Base-by-base conservation (phyloP, 2,888 invertebrate species). In the Halocaridina rubra region DNA sequence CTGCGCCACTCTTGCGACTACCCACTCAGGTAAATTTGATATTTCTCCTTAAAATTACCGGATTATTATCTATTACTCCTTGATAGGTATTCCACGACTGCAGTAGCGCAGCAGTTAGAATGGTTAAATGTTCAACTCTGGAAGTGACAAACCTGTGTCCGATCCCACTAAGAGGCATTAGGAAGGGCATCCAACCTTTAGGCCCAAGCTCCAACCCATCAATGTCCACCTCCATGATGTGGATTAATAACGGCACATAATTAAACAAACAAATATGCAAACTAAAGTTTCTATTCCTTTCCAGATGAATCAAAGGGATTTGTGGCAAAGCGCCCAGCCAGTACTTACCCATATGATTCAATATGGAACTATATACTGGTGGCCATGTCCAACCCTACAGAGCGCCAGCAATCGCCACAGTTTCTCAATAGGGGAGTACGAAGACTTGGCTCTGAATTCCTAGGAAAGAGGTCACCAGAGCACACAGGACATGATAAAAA, bases 361-460 rank as follows among this genome's bases (percentile, higher is more conserved):
- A 64, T 74, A 64, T 29, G 78, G 0, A 72, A 74, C 10, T 84
- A 84, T 57, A 39, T 84, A 32, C 67, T 84, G 22, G 46, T 79
- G 64, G 84, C 79, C 46, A 84, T 84, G 75, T 64, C 79, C 30
- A 22, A n/a, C 19, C 39, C 78, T 3, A 74, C 29, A 24, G 79
- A 46, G 3, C 84, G 53, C 13, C 76, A 79, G 53, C 13, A 30
- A 22, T 29, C 59, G 13, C 74, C 72, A 13, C 78, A 78, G 72
- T 64, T 79, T n/a, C 79, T 84, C 10, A 78, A 64, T 57, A 78
- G 84, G 4, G 74, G 74, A 22, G 74, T 84, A 30, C 72, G 84
- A 67, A 79, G 84, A 32, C 71, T 84, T n/a, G 84, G 84, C n/a
- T 84, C 84, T 3, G 84, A 84, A 27, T 84, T 84, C 77, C 74